A percentile compares a stretch with the other conserved stretches of the same genome.
Evolutionary conservation across 2,797 vertebrate species (phyloP).

Genomic region (Bradypus variegatus): DNA sequence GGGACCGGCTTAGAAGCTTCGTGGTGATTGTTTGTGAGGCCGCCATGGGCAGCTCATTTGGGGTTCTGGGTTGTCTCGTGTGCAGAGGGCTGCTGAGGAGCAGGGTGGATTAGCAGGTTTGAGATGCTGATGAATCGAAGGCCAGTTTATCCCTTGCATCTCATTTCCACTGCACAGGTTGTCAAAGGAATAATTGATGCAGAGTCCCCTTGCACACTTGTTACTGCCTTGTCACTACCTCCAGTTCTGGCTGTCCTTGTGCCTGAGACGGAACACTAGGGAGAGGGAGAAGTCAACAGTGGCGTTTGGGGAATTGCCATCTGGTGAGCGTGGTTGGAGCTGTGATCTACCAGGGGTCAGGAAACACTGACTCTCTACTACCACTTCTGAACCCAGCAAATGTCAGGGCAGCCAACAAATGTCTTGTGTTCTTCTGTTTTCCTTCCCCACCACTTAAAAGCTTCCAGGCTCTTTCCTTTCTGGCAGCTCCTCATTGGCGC

Average conservation of each 20-base stretch:
- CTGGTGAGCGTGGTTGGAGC: neutral
- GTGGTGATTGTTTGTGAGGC: neutral
- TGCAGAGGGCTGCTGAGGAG: neutral
- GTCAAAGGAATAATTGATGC: neutral
- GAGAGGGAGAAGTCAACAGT: too few relatives aligned
- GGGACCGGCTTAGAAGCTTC: neutral
- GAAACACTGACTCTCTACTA: neutral
- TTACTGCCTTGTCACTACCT: too few relatives aligned
- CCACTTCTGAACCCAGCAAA: neutral
- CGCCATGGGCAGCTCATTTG: neutral
- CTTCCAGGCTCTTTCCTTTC: neutral
- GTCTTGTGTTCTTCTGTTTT: neutral
- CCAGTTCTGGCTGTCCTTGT: neutral
- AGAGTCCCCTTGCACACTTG: accelerated
- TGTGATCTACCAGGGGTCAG: accelerated
- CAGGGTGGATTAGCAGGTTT: neutral
- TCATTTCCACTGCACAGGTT: neutral
- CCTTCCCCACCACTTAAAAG: neutral
- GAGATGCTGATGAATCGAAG: neutral
- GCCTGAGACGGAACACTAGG: neutral
- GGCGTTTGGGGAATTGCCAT: neutral
- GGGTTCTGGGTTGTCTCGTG: neutral
- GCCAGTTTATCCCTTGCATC: neutral
- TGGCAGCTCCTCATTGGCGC: neutral
- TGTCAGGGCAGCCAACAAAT: neutral